Conservation (phyloP, 2,888 invertebrate species). For the Drosophila austrosaltans region DNA sequence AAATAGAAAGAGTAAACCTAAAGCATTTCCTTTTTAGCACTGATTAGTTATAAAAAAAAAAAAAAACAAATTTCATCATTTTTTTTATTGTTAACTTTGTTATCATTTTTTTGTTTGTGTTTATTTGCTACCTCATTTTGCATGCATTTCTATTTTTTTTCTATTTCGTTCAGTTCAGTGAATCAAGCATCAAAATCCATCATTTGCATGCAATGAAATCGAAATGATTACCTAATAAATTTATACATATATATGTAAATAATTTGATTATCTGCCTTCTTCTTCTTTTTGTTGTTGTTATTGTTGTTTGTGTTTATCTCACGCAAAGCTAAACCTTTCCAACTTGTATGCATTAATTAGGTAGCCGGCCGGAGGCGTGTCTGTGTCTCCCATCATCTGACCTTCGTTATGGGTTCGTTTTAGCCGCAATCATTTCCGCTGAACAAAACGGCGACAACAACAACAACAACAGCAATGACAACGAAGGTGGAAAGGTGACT, state of each 20-base stretch:
- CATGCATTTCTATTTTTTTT: constrained; percentile 22
- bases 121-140: constrained; percentile 29
- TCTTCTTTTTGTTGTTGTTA: no score
- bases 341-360: constrained; percentile 18
- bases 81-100: constrained; percentile 12
- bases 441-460: not conserved
- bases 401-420: constrained; percentile 5
- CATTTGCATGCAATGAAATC: constrained; percentile 47
- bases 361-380: constrained; percentile 19
- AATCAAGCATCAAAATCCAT: not conserved
- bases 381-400: constrained; percentile 14
- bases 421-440: constrained; percentile 6
- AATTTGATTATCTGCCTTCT: constrained; percentile 28
- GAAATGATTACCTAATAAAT: constrained; percentile 63
- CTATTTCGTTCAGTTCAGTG: not conserved
- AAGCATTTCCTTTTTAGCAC: constrained; percentile 49
- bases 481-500: not conserved
- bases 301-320: not conserved
- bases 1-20: no score
- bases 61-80: constrained; percentile 43
- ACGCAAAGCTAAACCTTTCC: constrained; percentile 4
- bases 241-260: constrained; percentile 59
- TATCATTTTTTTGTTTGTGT: constrained; percentile 13
- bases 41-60: constrained; percentile 65
- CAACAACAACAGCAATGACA: not conserved